phyloP scores from a whole-genome alignment of 2,797 vertebrate species.

The Taeniopygia guttata region DNA sequence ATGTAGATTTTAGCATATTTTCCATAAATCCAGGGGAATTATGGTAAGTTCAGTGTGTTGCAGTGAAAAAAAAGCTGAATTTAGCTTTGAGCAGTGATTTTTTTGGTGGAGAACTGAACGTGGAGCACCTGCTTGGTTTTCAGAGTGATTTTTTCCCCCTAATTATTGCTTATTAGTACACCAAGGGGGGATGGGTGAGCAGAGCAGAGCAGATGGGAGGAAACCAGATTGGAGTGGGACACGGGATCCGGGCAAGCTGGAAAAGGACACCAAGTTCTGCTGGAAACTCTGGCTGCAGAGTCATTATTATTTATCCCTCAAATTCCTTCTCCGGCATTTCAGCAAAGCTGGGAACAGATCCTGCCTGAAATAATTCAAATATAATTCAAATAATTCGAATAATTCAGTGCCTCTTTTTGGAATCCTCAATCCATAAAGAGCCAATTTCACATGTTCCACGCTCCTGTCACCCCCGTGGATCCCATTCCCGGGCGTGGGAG shows the following conservation, averaged over 20 bases:
- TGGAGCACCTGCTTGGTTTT: not conserved
- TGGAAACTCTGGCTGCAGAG: rapidly evolving
- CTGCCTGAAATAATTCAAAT: not conserved
- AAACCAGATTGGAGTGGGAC: not conserved
- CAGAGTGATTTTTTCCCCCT: no score
- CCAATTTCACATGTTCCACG: rapidly evolving
- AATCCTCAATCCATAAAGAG: rapidly evolving
- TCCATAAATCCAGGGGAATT: rapidly evolving
- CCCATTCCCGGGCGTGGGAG: not conserved
- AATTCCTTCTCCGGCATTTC: not conserved
- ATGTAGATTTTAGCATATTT: not conserved
- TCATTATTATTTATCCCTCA: rapidly evolving
- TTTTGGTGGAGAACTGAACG: not conserved
- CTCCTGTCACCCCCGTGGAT: not conserved
- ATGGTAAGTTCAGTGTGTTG: rapidly evolving
- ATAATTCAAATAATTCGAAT: no score
- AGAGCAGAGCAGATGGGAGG: not conserved
- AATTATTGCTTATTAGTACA: not conserved
- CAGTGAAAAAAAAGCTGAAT: not conserved
- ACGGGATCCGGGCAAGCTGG: not conserved
- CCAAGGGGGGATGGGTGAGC: not conserved
- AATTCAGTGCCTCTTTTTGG: not conserved
- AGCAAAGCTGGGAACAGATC: not conserved
- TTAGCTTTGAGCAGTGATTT: not conserved
- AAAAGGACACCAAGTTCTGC: not conserved